Conservation (phyloP, 2,113 vertebrate genomes). For the Pomatorhinus ruficollis region DNA sequence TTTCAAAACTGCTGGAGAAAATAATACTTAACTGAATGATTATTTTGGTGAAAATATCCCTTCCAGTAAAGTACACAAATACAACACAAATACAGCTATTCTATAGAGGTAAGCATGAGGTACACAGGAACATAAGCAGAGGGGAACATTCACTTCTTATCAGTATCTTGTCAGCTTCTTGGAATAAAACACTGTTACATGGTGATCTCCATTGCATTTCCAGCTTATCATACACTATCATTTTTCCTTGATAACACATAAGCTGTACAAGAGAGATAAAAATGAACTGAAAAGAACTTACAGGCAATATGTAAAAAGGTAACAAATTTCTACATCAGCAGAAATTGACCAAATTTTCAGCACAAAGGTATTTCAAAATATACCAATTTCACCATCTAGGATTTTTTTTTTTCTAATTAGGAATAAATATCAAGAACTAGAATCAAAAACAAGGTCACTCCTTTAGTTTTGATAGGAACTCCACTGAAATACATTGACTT, state of each 20-base stretch:
- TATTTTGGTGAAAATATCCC: not conserved
- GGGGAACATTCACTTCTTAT: not conserved
- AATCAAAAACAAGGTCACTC: not conserved
- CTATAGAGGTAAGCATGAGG: accelerated
- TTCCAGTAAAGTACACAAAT: not conserved
- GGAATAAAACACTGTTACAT: not conserved
- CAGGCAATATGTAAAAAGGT: not conserved
- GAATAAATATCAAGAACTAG: not conserved
- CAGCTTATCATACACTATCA: not conserved
- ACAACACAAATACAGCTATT: not conserved
- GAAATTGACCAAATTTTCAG: not conserved
- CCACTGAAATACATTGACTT: not conserved
- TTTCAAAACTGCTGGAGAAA: not conserved
- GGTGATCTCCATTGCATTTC: not conserved
- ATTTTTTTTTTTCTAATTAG: not conserved
- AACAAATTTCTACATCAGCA: not conserved
- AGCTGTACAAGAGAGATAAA: not conserved
- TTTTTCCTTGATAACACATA: not conserved
- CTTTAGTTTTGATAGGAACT: not conserved
- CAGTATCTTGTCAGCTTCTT: not conserved
- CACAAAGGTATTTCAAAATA: not conserved
- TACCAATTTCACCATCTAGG: accelerated
- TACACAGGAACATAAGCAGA: not conserved
- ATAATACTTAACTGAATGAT: not conserved
- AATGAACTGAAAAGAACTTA: not conserved